phyloP scores from a whole-genome alignment of 2,888 invertebrate genomes.

The Galerucella pusilla region DNA sequence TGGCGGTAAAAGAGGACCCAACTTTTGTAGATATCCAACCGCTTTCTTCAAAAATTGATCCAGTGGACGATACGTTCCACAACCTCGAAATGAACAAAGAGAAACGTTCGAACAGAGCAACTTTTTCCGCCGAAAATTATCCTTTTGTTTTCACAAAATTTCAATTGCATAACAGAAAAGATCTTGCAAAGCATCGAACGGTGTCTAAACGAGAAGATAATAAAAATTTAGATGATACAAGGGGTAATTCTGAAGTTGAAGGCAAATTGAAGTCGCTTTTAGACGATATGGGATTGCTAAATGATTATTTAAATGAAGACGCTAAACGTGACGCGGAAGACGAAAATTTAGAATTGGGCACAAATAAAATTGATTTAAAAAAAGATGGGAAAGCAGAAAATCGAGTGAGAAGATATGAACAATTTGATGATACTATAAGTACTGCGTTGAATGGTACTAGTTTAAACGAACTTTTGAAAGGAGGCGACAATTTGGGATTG shows the following conservation, averaged over 20 bases:
- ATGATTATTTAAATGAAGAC: slow-evolving; percentile 47
- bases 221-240: not conserved
- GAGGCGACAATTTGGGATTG: not conserved
- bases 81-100: slow-evolving; percentile 30
- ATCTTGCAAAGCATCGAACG: slow-evolving; percentile 34
- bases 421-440: not conserved
- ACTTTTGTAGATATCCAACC: slow-evolving; percentile 50
- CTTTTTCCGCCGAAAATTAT: slow-evolving; percentile 48
- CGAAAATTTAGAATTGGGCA: slow-evolving; percentile 51
- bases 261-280: slow-evolving; percentile 51
- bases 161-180: slow-evolving; percentile 51
- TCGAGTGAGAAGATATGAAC: slow-evolving; percentile 28
- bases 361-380: slow-evolving; percentile 49
- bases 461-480: not conserved
- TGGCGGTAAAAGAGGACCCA: slow-evolving; percentile 51
- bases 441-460: not conserved
- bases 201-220: slow-evolving; percentile 40
- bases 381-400: slow-evolving; percentile 40
- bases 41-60: slow-evolving; percentile 36
- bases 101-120: slow-evolving; percentile 19
- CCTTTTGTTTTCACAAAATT: slow-evolving; percentile 56
- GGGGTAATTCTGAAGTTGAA: slow-evolving; percentile 42
- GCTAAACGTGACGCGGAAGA: slow-evolving; percentile 49
- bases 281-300: slow-evolving; percentile 56
- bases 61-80: slow-evolving; percentile 40